These are phyloP conservation scores for Anoncus sp. DNA, from an alignment of 2,888 invertebrate genomes.

Conservation along the genomic window DNA sequence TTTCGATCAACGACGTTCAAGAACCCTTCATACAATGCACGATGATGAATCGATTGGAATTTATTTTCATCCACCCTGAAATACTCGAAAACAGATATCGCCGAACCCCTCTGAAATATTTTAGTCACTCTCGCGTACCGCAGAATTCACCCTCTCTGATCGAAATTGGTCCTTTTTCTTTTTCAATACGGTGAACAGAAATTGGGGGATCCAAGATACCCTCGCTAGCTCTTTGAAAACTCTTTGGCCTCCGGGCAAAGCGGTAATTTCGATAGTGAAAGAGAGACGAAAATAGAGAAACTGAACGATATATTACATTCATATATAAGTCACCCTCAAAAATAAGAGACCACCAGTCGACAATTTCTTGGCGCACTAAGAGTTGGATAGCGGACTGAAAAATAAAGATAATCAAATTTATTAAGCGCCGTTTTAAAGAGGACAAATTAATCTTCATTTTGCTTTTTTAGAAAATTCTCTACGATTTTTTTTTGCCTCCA, in stretches of 20 bases:
- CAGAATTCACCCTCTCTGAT: slow-evolving; percentile 40
- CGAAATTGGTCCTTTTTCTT: slow-evolving; percentile 39
- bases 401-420: too few relatives aligned
- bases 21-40: slow-evolving; percentile 34
- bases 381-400: too few relatives aligned
- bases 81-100: slow-evolving; percentile 31
- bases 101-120: slow-evolving; percentile 50
- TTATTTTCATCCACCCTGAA: slow-evolving; percentile 49
- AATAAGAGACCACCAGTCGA: too few relatives aligned
- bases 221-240: slow-evolving; percentile 52
- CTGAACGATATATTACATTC: neutral
- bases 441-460: too few relatives aligned
- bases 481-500: too few relatives aligned
- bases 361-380: too few relatives aligned
- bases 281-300: slow-evolving; percentile 12
- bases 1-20: slow-evolving; percentile 48
- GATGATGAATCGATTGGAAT: slow-evolving; percentile 64
- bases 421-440: too few relatives aligned
- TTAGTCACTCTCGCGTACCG: slow-evolving; percentile 56
- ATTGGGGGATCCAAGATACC: slow-evolving; percentile 35
- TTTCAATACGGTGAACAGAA: slow-evolving; percentile 31
- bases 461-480: too few relatives aligned
- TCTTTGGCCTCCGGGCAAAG: slow-evolving; percentile 52
- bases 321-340: too few relatives aligned
- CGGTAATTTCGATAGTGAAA: slow-evolving; percentile 50